Percentiles rank a stretch among this genome's conserved stretches.
Conservation (phyloP, 2,888 invertebrate species). For the Neoitamus cyanurus region DNA sequence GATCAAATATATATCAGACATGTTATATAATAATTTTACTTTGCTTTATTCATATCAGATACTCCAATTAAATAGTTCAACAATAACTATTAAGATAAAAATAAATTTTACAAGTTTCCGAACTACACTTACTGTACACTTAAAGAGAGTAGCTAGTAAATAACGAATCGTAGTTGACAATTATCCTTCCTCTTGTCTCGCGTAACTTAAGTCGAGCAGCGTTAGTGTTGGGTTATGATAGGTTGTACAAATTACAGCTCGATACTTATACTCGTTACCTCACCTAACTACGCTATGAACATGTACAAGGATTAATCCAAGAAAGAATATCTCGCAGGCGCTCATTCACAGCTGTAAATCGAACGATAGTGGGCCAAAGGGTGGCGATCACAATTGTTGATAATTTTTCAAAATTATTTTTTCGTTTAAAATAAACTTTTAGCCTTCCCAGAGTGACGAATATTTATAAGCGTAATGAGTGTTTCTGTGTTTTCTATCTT, state of each 20-base stretch:
- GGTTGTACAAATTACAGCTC: neutral
- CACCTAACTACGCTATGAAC: conserved; percentile 10
- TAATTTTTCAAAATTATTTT: neutral
- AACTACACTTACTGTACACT: conserved; percentile 25
- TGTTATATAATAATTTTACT: conserved; percentile 6
- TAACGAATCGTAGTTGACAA: conserved; percentile 21
- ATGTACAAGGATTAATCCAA: neutral
- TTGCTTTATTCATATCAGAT: conserved; percentile 17
- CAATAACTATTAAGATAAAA: conserved; percentile 44
- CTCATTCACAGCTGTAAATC: neutral
- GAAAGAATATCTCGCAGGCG: neutral
- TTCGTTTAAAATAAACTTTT: neutral
- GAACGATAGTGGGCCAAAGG: neutral
- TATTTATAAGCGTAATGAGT: conserved; percentile 32
- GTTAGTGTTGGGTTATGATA: neutral
- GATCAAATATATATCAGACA: neutral
- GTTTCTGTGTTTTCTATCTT: neutral
- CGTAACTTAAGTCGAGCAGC: neutral
- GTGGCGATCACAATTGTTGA: neutral
- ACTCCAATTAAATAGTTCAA: conserved; percentile 39
- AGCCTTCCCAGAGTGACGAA: conserved; percentile 9
- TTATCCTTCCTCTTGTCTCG: neutral
- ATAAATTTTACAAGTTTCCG: conserved; percentile 35
- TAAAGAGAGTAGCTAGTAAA: conserved; percentile 12
- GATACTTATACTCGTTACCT: neutral